phyloP scores from a whole-genome alignment of 2,113 vertebrate species.

The Cisticola juncidis region DNA sequence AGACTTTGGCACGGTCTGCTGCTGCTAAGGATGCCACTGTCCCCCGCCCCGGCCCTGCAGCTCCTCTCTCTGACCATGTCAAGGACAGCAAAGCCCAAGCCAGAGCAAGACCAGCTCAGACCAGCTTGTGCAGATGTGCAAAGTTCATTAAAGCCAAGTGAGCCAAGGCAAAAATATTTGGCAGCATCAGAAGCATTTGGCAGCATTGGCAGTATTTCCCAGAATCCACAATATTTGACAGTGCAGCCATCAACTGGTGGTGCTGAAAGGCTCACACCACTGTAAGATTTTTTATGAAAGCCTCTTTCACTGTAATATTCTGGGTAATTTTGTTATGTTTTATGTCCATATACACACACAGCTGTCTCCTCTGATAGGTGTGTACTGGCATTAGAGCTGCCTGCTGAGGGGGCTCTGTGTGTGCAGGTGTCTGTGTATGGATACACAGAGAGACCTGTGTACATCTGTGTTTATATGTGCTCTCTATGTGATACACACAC shows the following conservation, averaged over 20 bases:
- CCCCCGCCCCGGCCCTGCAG: not conserved
- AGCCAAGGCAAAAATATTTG: not conserved
- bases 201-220: not conserved
- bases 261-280: not conserved
- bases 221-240: not conserved
- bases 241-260: not conserved
- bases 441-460: not conserved
- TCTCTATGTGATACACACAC: not conserved
- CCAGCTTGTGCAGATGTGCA: conserved; percentile 2
- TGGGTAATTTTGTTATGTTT: not conserved
- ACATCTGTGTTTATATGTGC: not conserved
- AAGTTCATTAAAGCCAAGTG: not conserved
- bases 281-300: not conserved
- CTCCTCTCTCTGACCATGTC: not conserved
- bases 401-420: not conserved
- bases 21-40: not conserved
- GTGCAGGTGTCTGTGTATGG: not conserved
- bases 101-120: not conserved
- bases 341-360: not conserved
- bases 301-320: not conserved
- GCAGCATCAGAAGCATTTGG: not conserved
- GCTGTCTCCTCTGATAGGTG: not conserved
- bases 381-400: not conserved
- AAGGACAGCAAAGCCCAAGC: not conserved
- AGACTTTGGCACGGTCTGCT: not conserved